These are phyloP conservation scores for Cancer borealis DNA, from an alignment of 2,888 invertebrate species.

Conservation along the genomic window DNA sequence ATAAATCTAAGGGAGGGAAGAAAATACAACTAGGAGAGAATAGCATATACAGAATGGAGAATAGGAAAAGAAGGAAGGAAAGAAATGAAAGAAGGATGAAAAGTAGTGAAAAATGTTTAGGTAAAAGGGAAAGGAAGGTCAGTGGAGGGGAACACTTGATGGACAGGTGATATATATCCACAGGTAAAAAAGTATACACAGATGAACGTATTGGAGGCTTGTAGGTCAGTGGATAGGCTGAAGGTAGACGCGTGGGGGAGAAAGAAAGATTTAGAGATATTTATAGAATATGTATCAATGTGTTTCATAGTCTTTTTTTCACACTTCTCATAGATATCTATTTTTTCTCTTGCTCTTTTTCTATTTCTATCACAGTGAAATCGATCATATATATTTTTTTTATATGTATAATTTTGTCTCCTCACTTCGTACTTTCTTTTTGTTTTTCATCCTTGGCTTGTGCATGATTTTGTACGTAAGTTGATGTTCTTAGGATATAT, in stretches of 20 bases:
- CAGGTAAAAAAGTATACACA: not conserved
- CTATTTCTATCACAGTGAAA: slow-evolving; percentile 6
- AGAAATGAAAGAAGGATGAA: not conserved
- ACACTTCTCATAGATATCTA: not conserved
- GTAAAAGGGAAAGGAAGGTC: not conserved
- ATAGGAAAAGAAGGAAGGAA: not conserved
- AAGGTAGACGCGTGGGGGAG: not conserved
- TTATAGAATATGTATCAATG: not conserved
- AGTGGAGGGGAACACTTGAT: not conserved
- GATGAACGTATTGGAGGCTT: not conserved
- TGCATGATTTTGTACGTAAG: not conserved
- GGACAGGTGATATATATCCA: not conserved
- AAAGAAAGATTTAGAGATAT: not conserved
- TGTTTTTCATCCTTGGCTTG: not conserved
- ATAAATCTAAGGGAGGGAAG: not conserved
- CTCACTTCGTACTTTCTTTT: not conserved
- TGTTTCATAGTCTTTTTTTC: not conserved
- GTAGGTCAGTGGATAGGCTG: not conserved
- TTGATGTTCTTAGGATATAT: not conserved
- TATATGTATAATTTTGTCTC: not conserved
- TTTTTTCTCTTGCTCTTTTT: slow-evolving; percentile 14
- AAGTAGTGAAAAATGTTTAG: not conserved
- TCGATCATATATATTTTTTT: not conserved
- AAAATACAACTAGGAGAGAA: not conserved
- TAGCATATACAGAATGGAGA: not conserved